A percentile compares a stretch with the other conserved stretches of the same genome.
These are phyloP conservation scores for Coenonympha arcania DNA, from an alignment of 2,888 invertebrate genomes.

Conservation along the genomic window DNA sequence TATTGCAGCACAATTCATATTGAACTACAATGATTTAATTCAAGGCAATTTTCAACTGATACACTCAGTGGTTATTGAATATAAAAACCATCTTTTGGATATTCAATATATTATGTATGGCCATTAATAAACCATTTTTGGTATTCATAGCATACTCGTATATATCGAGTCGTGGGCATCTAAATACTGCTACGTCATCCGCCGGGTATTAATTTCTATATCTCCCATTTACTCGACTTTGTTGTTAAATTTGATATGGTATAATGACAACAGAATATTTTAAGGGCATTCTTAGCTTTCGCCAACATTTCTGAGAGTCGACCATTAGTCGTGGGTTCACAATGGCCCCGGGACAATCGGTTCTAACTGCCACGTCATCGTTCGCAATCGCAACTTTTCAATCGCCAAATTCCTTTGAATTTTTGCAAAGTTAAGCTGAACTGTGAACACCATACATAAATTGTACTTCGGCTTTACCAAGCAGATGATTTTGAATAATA, in stretches of 20 bases:
- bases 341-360: constrained; percentile 44
- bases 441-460: neutral
- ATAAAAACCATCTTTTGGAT: constrained; percentile 4
- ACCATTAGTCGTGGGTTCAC: constrained; percentile 30
- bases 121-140: constrained; percentile 14
- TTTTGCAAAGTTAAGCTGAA: neutral
- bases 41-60: too few relatives aligned
- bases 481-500: neutral
- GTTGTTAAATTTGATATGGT: constrained; percentile 47
- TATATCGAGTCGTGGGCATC: constrained; percentile 1
- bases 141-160: constrained; percentile 13
- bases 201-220: constrained; percentile 48
- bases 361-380: constrained; percentile 45
- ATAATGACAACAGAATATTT: constrained; percentile 37
- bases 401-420: neutral
- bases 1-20: too few relatives aligned
- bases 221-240: constrained; percentile 33
- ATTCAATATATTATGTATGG: constrained; percentile 4
- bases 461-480: neutral
- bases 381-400: constrained; percentile 17
- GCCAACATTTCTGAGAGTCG: constrained; percentile 40
- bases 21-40: too few relatives aligned
- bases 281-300: constrained; percentile 27
- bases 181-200: constrained; percentile 48
- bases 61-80: neutral